Base-by-base conservation (phyloP, 2,797 vertebrate species). In the Sebastes melanostomus region DNA sequence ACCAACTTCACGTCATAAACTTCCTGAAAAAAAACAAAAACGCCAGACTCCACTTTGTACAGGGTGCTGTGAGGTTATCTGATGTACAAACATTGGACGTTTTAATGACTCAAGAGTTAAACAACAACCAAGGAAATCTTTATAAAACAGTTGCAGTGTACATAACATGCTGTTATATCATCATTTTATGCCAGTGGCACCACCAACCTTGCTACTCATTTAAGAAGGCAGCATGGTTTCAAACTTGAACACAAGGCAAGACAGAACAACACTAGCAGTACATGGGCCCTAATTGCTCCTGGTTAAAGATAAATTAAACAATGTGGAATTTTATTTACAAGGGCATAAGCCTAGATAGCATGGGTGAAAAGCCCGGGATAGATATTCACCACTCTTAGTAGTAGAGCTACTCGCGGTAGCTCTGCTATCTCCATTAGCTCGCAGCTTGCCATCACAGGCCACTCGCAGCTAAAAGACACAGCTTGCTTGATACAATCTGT, bases 401-500 rank as follows among this genome's bases (percentile, higher is more conserved):
- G 14, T 8, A 46, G 42, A 46, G 42, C 14, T 11, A 30, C 30
- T 25, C 0, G n/a, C 10, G 3, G 10, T 16, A 61, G 38, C 42
- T 61, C 50, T 50, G 2, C 24, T 13, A 4, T 72, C 12, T 52
- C 20, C 30, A 58, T 66, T 56, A 80, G 52, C 18, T 63, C 38
- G 22, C 30, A 32, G 13, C 24, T 34, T 60, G 52, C 9, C 22
- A 38, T 62, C 24, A 73, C 65, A 70, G 55, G 34, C 12, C 5
- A 13, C 29, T 54, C 14, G 72, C 25, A 77, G 63, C 38, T 54
- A 71, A 81, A 85, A 66, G 24, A 66, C 29, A 54, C 32, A 73
- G 59, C 75, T 71, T 66, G 60, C 14, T 72, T 75, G n/a, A 62
- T 13, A 46, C 68, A 34, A 20, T 75, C 62, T 55, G 22, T 29